phyloP scores from a whole-genome alignment of 2,888 invertebrate species.

The Leistus spinibarbis region DNA sequence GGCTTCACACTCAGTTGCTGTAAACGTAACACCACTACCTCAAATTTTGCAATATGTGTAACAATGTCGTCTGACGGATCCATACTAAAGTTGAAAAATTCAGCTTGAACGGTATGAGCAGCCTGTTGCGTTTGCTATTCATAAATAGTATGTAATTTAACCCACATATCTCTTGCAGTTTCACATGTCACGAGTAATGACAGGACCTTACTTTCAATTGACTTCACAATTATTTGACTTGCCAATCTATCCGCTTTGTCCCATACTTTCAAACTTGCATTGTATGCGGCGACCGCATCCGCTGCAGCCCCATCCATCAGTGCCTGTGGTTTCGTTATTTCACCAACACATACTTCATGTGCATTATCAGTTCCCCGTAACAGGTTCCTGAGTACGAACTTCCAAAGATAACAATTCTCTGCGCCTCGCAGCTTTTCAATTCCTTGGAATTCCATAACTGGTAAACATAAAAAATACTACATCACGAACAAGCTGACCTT shows the following conservation, averaged over 20 bases:
- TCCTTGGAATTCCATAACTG: not conserved
- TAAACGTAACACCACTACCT: no score
- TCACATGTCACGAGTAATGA: no score
- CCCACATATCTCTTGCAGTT: no score
- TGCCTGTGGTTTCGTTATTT: constrained; percentile 13
- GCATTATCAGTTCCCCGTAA: constrained; percentile 13
- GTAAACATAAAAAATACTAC: not conserved
- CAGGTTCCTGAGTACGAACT: constrained; percentile 15
- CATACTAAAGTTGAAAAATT: no score
- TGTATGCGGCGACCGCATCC: not conserved
- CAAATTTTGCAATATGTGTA: no score
- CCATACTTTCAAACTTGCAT: constrained; percentile 17
- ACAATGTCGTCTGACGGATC: no score
- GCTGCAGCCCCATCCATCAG: not conserved
- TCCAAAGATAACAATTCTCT: constrained; percentile 6
- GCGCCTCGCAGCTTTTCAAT: constrained; percentile 7
- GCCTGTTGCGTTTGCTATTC: no score
- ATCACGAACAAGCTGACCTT: not conserved
- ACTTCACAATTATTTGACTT: no score
- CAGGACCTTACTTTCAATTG: no score
- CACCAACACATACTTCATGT: constrained; percentile 15
- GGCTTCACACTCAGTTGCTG: no score
- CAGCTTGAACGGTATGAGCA: no score
- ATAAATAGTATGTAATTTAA: no score
- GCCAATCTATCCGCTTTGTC: not conserved